These are phyloP conservation scores for Selene dorsalis DNA, from an alignment of 2,797 vertebrate species.

Conservation along the genomic window DNA sequence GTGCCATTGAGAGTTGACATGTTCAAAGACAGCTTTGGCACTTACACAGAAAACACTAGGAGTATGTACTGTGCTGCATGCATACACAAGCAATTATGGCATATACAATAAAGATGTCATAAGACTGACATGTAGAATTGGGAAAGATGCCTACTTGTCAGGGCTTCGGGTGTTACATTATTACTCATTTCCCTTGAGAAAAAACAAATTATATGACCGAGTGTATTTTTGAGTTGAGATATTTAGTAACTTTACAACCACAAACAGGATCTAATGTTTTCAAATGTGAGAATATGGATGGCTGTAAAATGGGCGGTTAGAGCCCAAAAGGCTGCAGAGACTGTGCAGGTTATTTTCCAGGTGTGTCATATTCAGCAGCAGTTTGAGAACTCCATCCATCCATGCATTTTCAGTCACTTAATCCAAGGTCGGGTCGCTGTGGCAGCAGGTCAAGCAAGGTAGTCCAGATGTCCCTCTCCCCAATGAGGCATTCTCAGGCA, in stretches of 20 bases:
- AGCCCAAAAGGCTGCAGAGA: background rate
- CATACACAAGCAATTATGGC: background rate
- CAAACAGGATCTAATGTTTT: background rate
- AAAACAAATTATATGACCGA: background rate
- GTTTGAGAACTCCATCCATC: background rate
- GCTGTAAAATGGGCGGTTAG: background rate
- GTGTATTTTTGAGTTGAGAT: background rate
- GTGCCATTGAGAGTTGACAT: background rate
- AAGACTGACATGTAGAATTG: background rate
- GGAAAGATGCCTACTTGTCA: slow-evolving; percentile 8
- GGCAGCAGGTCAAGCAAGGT: background rate
- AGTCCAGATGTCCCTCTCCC: background rate
- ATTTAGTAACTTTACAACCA: background rate
- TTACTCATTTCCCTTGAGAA: too few species aligned
- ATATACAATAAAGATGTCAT: background rate
- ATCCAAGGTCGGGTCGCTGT: background rate
- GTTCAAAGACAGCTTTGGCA: background rate
- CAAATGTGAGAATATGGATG: background rate
- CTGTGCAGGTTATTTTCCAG: too few species aligned
- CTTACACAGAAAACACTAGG: background rate
- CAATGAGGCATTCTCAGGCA: background rate
- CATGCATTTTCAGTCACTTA: background rate
- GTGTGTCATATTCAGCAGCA: background rate
- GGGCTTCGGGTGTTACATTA: too few species aligned
- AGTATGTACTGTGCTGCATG: background rate